Percentiles rank a stretch among this genome's conserved stretches.
These are phyloP conservation scores for Megalops cyprinoides DNA, from an alignment of 2,797 vertebrate genomes.

Conservation along the genomic window DNA sequence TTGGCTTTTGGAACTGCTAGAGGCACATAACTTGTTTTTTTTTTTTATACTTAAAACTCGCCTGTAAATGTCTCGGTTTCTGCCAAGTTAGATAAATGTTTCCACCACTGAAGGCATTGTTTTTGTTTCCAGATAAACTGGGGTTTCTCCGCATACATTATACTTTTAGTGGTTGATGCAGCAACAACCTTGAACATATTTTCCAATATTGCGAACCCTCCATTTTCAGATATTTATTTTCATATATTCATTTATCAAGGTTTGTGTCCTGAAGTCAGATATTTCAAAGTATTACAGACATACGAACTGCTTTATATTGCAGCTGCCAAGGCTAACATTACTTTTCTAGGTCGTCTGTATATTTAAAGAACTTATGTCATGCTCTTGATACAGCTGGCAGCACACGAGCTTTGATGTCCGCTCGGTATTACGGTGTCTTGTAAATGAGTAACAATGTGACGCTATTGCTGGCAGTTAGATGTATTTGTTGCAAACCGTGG, in stretches of 20 bases:
- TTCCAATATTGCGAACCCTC: not conserved
- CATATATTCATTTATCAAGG: no score
- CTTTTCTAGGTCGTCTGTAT: not conserved
- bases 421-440: not conserved
- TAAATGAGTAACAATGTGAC: not conserved
- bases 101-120: no score
- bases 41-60: not conserved
- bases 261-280: no score
- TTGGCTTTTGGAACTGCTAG: not conserved
- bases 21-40: conserved; percentile 1
- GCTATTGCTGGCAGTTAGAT: no score
- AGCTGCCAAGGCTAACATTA: not conserved
- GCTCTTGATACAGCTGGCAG: not conserved
- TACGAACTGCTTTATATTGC: no score
- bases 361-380: conserved; percentile 17
- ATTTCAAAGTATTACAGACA: no score
- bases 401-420: not conserved
- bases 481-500: no score
- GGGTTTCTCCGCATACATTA: not conserved
- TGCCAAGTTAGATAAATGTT: not conserved
- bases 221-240: not conserved
- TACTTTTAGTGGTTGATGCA: not conserved
- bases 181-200: not conserved
- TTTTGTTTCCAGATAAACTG: not conserved
- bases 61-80: not conserved